Percentiles rank a stretch among this genome's conserved stretches.
phyloP scores from a whole-genome alignment of 2,888 invertebrate species.

The Lepeophtheirus nordmannii region DNA sequence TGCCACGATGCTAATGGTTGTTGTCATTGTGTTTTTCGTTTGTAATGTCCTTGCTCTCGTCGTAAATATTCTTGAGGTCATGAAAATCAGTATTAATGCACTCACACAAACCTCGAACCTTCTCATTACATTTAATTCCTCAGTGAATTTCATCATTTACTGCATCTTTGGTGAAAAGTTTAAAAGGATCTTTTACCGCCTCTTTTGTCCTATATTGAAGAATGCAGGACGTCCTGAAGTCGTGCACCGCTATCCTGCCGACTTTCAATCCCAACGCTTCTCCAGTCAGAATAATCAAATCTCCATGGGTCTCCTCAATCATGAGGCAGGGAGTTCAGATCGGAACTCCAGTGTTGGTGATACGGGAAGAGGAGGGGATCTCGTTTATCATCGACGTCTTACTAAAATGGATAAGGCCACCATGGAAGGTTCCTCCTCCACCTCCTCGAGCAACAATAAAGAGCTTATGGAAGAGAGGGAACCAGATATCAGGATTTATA shows the following conservation, averaged over 20 bases:
- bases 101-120: conserved; percentile 66
- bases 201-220: conserved; percentile 6
- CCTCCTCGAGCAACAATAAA: neutral
- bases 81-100: conserved; percentile 34
- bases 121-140: conserved; percentile 87
- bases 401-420: neutral
- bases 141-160: conserved; percentile 93
- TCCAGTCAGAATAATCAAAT: neutral
- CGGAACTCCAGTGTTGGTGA: neutral
- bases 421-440: neutral
- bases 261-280: neutral
- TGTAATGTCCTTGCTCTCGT: conserved; percentile 34
- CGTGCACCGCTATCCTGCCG: conserved; percentile 7
- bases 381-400: neutral
- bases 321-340: neutral
- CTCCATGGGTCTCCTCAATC: neutral
- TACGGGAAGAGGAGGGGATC: neutral
- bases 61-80: conserved; percentile 44
- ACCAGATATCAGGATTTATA: too few species aligned
- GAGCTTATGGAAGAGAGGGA: neutral
- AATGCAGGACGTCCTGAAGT: neutral
- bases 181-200: conserved; percentile 53
- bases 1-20: conserved; percentile 19
- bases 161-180: conserved; percentile 96
- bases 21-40: conserved; percentile 14